A percentile compares a stretch with the other conserved stretches of the same genome.
These are phyloP conservation scores for Malurus leucopterus DNA, from an alignment of 2,797 vertebrate genomes.

Conservation along the genomic window DNA sequence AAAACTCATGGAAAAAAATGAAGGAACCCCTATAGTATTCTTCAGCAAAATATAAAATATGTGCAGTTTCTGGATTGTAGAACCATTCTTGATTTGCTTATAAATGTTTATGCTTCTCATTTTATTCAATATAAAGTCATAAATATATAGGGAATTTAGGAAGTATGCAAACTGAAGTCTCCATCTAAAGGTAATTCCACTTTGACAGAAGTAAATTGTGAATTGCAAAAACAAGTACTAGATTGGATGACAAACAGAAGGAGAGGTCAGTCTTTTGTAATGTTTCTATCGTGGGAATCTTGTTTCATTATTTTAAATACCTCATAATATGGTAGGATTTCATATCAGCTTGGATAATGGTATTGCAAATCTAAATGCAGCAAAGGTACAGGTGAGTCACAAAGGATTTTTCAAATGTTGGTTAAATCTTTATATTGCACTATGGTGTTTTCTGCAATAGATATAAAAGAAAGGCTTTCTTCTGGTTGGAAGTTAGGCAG, in stretches of 20 bases:
- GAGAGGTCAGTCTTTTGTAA: neutral
- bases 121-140: neutral
- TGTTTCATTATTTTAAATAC: neutral
- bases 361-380: neutral
- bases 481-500: neutral
- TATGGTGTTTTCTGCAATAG: neutral
- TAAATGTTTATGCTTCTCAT: neutral
- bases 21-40: neutral
- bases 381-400: neutral
- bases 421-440: neutral
- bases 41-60: neutral
- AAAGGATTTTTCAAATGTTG: neutral
- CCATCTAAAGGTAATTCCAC: neutral
- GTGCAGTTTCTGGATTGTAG: neutral
- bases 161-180: neutral
- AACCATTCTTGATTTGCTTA: neutral
- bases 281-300: neutral
- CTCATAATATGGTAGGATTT: neutral
- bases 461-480: neutral
- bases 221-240: neutral
- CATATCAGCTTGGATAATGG: neutral
- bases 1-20: neutral
- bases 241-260: neutral
- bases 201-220: neutral
- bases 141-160: neutral